phyloP scores from a whole-genome alignment of 2,113 vertebrate species.

The Morone saxatilis region DNA sequence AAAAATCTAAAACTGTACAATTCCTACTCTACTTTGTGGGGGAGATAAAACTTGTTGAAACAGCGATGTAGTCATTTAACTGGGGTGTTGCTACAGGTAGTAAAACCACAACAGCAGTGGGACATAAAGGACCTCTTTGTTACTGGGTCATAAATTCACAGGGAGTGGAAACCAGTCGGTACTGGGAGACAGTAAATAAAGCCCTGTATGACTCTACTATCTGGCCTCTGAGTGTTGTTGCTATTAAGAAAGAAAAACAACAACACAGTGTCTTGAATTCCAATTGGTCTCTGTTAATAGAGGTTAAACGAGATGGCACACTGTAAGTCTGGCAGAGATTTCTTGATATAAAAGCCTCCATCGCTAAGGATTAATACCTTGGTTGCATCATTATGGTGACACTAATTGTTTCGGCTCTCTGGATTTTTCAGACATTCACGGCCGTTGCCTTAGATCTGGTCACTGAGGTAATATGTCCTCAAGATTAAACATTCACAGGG shows the following conservation, averaged over 20 bases:
- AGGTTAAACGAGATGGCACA: conserved; percentile 67
- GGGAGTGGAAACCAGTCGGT: conserved; percentile 50
- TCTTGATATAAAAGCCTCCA: conserved; percentile 66
- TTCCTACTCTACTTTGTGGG: background rate
- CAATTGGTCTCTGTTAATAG: conserved; percentile 65
- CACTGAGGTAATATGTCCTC: conserved; percentile 78
- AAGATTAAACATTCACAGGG: conserved; percentile 76
- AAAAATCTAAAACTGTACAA: background rate
- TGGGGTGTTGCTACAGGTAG: conserved; percentile 26
- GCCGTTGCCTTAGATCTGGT: conserved; percentile 84
- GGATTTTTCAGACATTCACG: conserved; percentile 74
- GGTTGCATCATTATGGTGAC: conserved; percentile 72
- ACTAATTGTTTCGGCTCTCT: conserved; percentile 51
- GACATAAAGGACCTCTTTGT: conserved; percentile 67
- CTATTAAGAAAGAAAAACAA: conserved; percentile 51
- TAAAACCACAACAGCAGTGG: conserved; percentile 52
- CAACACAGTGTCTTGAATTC: conserved; percentile 73
- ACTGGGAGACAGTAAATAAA: conserved; percentile 74
- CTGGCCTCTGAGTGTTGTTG: conserved; percentile 47
- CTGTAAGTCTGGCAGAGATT: conserved; percentile 66
- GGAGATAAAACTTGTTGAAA: background rate
- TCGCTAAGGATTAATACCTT: conserved; percentile 50
- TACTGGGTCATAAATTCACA: conserved; percentile 56
- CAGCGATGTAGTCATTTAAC: background rate
- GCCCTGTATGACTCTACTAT: conserved; percentile 59